Evolutionary conservation across 2,888 invertebrate species (phyloP).

Genomic region (Papilio protenor): DNA sequence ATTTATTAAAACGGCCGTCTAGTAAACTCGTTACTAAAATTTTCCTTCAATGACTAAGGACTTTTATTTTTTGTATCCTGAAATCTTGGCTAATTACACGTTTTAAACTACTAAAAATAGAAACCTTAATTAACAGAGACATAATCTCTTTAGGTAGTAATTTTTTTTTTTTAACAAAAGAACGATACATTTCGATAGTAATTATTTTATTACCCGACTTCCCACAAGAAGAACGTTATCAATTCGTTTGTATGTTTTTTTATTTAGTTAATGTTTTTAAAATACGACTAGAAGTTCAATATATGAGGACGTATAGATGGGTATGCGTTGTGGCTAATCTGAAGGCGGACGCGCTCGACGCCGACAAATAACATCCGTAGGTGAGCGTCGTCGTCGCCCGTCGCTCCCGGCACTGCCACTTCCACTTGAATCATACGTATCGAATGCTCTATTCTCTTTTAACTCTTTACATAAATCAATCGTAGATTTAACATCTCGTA

Average conservation of each 20-base stretch:
- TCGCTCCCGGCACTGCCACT: conserved; percentile 52
- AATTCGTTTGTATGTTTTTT: too few relatives aligned
- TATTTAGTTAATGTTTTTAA: not conserved
- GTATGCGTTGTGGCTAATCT: conserved; percentile 60
- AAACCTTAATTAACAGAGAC: not conserved
- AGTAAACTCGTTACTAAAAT: not conserved
- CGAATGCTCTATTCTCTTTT: not conserved
- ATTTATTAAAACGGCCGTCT: conserved; percentile 16
- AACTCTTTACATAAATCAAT: not conserved
- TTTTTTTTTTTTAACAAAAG: not conserved
- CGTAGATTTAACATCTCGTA: not conserved
- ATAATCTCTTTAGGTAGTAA: not conserved
- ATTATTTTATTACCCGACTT: not conserved
- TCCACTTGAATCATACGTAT: conserved; percentile 47
- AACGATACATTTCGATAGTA: not conserved
- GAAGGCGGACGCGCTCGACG: conserved; percentile 58
- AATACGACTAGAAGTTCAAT: not conserved
- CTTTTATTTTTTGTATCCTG: not conserved
- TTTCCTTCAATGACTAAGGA: not conserved
- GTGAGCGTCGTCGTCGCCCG: conserved; percentile 26
- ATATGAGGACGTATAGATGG: conserved; percentile 38
- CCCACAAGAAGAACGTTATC: too few relatives aligned
- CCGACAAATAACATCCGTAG: conserved; percentile 75
- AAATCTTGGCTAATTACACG: not conserved
- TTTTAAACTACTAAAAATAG: not conserved